Evolutionary conservation across 2,888 invertebrate species (phyloP), one percentile per base, ranked within the genome.

Genomic region (Dryadula phaetusa): DNA sequence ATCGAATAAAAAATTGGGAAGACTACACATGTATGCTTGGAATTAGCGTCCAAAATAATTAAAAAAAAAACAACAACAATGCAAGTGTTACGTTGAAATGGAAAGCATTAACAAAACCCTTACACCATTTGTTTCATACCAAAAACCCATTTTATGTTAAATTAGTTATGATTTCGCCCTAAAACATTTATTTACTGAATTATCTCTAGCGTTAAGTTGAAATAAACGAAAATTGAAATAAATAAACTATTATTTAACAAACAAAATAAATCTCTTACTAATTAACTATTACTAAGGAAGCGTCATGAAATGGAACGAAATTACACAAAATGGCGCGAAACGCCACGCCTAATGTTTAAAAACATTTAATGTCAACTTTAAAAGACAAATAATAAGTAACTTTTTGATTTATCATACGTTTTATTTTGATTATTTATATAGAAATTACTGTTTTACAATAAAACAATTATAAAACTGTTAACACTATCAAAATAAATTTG

Each of bases 261-360:
- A 77, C 76, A 76, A 77, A 80, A 82, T 80, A 82, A 78, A 80
- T 82, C 82, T 74, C 82, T 84, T 84, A 82, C 72, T 79, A 77
- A 78, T 77, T 77, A 70, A 34, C 75, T 79, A 82, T 74, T 75
- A 79, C 81, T 85, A 85, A 79, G 86, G 87, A 86, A 86, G 87
- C 87, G 79, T 85, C 77, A 77, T 81, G 72, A 76, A 71, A 72
- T 81, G 83, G 72, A 70, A 72, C 62, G 61, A 70, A 71, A 49
- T 52, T 32, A 52, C 72, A 75, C 67, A 69, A 65, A 49, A 61
- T 70, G 66, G 65, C 65, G 40, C 53, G 47, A 65, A 49, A 42
- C 40, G 53, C 28, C 52, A 62, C 12, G 42, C 47, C 46, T 47
- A 46, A 54, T 46, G 10, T 25, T 25, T 56, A 56, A 22, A 40